Base-by-base conservation (phyloP, 2,113 vertebrate genomes). In the Ceyx cyanopectus region DNA sequence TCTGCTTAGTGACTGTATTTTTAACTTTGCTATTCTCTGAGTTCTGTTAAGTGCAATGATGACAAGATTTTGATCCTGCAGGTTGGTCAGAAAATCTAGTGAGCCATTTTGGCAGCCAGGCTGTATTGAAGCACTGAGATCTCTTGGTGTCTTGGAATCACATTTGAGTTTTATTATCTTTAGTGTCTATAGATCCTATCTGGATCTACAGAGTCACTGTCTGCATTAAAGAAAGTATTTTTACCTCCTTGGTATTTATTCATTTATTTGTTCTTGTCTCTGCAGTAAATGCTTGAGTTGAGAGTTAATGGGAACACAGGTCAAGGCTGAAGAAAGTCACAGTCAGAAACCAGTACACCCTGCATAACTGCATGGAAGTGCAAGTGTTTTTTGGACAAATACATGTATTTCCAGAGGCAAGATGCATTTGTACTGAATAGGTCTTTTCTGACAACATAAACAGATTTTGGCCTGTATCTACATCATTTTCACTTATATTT, bases 21-120 rank as follows among this genome's bases (percentile, higher is more conserved):
- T 70, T 70, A 80, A 40, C 43, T 92, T 82, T 63, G 19, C 69
- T 70, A 11, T 81, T 74, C 40, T 67, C 48, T 6, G 0, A 0
- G 0, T 27, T 54, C 74, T 90, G 81, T 32, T 68, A 92, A 88
- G 22, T 26, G 27, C 30, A 70, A 19, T 43, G 30, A 81, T 60
- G 43, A 56, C 30, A 75, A 60, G 56, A 70, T 77, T 90, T 93
- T 78, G 32, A 89, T 84, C 45, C 57, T 60, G 22, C 13, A 10
- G 48, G 43, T 50, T 86, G 57, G 43, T 84, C 83, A 92, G 61
- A 93, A 93, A 93, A 95, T 80, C 89, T 83, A 83, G 70, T 69
- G 63, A 77, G 10, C 22, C 32, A 29, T 58, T 90, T 88, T 93
- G 83, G 68, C 83, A 96, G 56, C 70, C 43, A 46, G 14, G 12